Evolutionary conservation across 2,113 vertebrate genomes (phyloP).

Genomic region (Daphoenositta chrysoptera): DNA sequence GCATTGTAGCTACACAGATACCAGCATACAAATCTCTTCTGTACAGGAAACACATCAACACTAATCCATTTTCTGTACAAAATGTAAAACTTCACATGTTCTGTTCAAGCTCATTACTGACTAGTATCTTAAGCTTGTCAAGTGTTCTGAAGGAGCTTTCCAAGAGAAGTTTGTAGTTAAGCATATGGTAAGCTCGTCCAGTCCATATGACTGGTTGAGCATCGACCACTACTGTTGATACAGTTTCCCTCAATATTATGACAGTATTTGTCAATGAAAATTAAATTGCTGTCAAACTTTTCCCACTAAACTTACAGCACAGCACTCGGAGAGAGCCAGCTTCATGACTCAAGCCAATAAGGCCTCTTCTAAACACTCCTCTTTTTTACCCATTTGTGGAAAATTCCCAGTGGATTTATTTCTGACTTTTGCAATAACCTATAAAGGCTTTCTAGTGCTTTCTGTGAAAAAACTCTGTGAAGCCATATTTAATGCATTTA

Average conservation of each 20-base stretch:
- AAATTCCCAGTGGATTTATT: constrained; percentile 7
- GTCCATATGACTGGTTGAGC: constrained; percentile 86
- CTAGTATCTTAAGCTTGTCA: constrained; percentile 79
- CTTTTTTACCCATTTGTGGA: constrained; percentile 32
- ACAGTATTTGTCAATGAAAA: constrained; percentile 84
- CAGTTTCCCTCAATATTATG: constrained; percentile 82
- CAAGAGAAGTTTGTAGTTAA: constrained; percentile 77
- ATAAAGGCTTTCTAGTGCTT: background rate
- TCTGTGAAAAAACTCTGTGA: background rate
- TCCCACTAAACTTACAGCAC: constrained; percentile 76
- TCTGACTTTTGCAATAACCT: constrained; percentile 19
- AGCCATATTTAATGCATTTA: background rate
- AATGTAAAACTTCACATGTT: constrained; percentile 45
- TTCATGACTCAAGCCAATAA: constrained; percentile 71
- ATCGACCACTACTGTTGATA: constrained; percentile 83
- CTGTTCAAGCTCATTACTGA: constrained; percentile 70
- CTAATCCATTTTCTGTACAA: constrained; percentile 1
- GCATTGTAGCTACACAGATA: background rate
- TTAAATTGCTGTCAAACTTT: constrained; percentile 84
- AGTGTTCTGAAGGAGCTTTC: constrained; percentile 76
- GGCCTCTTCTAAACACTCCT: constrained; percentile 59
- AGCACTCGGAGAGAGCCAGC: constrained; percentile 71
- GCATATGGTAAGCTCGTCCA: constrained; percentile 81
- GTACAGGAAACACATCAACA: constrained; percentile 15
- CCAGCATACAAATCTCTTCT: background rate